These are phyloP conservation scores for Linepithema humile DNA, from an alignment of 1,140 invertebrate species.

Conservation along the genomic window DNA sequence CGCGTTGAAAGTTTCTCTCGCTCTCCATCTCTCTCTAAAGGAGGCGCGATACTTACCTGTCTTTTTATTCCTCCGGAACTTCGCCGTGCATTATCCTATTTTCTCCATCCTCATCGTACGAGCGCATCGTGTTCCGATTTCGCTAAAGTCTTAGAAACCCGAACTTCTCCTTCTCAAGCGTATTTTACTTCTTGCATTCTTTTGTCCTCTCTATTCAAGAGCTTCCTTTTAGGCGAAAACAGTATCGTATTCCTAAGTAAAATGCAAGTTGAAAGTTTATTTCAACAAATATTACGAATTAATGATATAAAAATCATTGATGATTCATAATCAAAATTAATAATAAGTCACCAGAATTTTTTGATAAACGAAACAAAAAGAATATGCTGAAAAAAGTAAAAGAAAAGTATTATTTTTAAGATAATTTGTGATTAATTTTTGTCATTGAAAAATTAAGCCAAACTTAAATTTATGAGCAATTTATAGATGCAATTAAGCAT, in stretches of 20 bases:
- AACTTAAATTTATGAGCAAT: background rate
- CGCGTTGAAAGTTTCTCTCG: slow-evolving; percentile 38
- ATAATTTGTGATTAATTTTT: background rate
- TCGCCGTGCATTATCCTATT: slow-evolving; percentile 51
- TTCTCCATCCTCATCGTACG: background rate
- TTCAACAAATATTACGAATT: background rate
- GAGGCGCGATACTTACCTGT: slow-evolving; percentile 3
- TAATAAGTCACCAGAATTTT: background rate
- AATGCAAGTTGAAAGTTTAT: background rate
- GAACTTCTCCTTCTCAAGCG: background rate
- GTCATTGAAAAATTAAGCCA: background rate
- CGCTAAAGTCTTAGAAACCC: slow-evolving; percentile 19
- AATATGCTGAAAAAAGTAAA: background rate
- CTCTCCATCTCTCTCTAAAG: background rate
- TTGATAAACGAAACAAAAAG: background rate
- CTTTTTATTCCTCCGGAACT: slow-evolving; percentile 32
- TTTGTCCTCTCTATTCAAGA: background rate
- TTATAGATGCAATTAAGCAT: slow-evolving; percentile 36
- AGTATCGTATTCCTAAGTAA: background rate
- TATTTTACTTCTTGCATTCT: slow-evolving; percentile 13
- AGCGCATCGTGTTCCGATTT: slow-evolving; percentile 19
- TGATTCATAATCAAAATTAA: background rate
- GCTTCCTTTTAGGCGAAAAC: background rate
- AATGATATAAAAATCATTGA: background rate
- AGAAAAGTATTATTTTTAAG: background rate